Evolutionary conservation across 2,888 invertebrate genomes (phyloP).

Genomic region (Polydesmus complanatus): DNA sequence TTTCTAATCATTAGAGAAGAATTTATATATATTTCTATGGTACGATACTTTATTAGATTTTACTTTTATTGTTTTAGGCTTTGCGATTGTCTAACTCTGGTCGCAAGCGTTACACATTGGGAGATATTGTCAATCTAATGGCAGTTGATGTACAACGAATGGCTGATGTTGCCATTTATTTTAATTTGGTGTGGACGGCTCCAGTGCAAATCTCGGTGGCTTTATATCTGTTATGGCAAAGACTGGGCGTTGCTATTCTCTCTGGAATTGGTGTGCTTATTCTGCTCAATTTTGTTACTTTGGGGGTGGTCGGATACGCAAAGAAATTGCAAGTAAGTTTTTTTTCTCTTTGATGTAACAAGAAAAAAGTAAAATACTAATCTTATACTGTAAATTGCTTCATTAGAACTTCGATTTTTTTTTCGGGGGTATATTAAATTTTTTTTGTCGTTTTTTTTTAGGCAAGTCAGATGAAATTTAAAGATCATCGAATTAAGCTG

Average conservation of each 20-base stretch:
- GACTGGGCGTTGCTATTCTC: conserved; percentile 36
- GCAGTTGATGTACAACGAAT: conserved; percentile 35
- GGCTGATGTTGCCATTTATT: conserved; percentile 28
- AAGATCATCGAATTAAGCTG: conserved; percentile 32
- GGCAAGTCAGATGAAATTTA: conserved; percentile 26
- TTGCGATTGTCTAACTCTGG: conserved; percentile 34
- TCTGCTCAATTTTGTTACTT: conserved; percentile 30
- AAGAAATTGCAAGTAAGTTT: conserved; percentile 14
- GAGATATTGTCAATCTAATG: conserved; percentile 40
- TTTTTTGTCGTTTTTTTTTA: conserved; percentile 11
- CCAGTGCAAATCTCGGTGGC: conserved; percentile 22
- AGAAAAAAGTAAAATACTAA: too few relatives aligned
- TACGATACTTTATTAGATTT: too few relatives aligned
- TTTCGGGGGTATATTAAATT: neutral
- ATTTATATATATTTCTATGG: too few relatives aligned
- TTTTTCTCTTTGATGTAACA: too few relatives aligned
- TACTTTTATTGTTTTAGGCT: conserved; percentile 27
- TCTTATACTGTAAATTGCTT: neutral
- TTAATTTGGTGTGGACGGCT: conserved; percentile 29
- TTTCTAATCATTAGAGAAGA: too few relatives aligned
- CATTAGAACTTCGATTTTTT: neutral
- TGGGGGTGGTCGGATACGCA: conserved; percentile 7
- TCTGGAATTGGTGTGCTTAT: conserved; percentile 37
- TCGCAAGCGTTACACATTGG: conserved; percentile 33
- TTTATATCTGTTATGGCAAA: conserved; percentile 33